These are phyloP conservation scores for Drosophila borborema DNA, from an alignment of 2,888 invertebrate species.

Conservation along the genomic window DNA sequence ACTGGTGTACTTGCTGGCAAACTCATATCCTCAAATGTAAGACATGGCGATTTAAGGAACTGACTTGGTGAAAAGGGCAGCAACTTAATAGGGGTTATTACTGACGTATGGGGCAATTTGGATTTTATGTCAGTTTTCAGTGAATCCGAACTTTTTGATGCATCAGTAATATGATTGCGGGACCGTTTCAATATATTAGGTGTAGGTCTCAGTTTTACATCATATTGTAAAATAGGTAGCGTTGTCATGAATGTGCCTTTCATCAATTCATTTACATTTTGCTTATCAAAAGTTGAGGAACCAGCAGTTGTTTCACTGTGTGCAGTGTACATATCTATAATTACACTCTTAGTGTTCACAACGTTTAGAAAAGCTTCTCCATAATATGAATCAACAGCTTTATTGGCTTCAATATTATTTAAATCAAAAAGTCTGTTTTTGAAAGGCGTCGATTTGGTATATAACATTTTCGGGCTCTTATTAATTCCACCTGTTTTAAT, in stretches of 20 bases:
- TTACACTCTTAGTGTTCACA: neutral
- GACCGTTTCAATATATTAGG: conserved; percentile 84
- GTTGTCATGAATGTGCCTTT: conserved; percentile 2
- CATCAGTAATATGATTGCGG: conserved; percentile 51
- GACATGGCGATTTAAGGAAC: conserved; percentile 91
- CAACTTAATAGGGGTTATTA: conserved; percentile 92
- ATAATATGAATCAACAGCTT: conserved; percentile 53
- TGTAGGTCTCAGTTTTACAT: conserved; percentile 47
- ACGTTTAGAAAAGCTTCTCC: conserved; percentile 1
- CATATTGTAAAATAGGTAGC: conserved; percentile 18
- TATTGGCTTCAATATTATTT: neutral
- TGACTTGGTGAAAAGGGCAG: conserved; percentile 96
- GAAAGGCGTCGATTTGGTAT: conserved; percentile 35
- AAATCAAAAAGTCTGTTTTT: conserved; percentile 1
- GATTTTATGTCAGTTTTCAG: conserved; percentile 40
- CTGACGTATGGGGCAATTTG: conserved; percentile 79
- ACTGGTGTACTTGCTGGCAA: conserved; percentile 87
- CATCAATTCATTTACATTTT: neutral
- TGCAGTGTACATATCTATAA: neutral
- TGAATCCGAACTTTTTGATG: neutral
- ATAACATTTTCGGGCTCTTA: conserved; percentile 36
- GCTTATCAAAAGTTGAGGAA: neutral
- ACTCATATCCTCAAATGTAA: conserved; percentile 88
- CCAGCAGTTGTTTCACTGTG: neutral
- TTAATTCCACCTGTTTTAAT: conserved; percentile 74